A percentile compares a stretch with the other conserved stretches of the same genome.
Evolutionary conservation across 2,888 invertebrate genomes (phyloP).

Genomic region (Brachyopa scutellaris): DNA sequence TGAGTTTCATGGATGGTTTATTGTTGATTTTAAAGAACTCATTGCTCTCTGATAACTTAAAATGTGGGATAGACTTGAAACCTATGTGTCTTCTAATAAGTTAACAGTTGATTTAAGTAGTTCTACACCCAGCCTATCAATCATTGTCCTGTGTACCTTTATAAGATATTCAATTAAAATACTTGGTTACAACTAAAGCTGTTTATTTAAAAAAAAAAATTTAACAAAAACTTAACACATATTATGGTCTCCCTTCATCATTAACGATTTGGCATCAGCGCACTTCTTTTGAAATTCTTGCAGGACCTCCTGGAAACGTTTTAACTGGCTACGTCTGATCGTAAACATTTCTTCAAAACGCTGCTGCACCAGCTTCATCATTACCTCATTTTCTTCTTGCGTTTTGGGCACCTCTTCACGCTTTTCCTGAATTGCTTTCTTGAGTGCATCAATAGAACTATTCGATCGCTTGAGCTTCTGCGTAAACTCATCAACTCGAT

Average conservation of each 20-base stretch:
- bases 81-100: no score
- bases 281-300: constrained; percentile 20
- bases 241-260: constrained; percentile 14
- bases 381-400: constrained; percentile 28
- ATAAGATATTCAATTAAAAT: no score
- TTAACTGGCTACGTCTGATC: constrained; percentile 14
- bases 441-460: not conserved
- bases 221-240: no score
- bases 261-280: constrained; percentile 7
- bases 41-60: no score
- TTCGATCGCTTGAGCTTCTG: constrained; percentile 5
- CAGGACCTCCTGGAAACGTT: constrained; percentile 28
- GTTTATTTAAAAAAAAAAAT: no score
- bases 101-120: no score
- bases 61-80: no score
- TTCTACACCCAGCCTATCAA: no score
- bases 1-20: no score
- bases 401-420: not conserved
- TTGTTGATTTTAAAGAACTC: no score
- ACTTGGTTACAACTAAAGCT: no score
- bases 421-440: constrained; percentile 2
- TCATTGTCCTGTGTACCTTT: no score
- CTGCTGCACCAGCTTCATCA: constrained; percentile 35
- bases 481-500: constrained; percentile 12
- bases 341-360: constrained; percentile 36